These are phyloP conservation scores for Chondrilla cf. caribensis DNA, from an alignment of 37 sponge, comb jelly and placozoan species.

Conservation along the genomic window DNA sequence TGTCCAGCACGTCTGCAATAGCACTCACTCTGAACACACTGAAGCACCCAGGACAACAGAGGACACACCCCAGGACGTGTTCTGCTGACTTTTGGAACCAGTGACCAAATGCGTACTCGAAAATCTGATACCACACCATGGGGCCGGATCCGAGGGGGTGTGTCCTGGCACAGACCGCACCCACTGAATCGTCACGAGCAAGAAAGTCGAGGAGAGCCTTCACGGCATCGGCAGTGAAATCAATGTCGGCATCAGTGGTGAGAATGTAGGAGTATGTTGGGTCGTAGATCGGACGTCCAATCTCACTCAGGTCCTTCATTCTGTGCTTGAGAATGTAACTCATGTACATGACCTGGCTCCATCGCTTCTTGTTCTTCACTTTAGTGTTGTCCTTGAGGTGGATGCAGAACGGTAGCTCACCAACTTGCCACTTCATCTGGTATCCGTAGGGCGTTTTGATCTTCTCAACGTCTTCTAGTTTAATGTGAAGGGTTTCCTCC, in stretches of 20 bases:
- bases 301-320: slow-evolving; percentile 20
- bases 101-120: slow-evolving; percentile 87
- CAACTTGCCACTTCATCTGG: slow-evolving; percentile 49
- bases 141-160: slow-evolving; percentile 83
- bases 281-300: background rate
- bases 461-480: slow-evolving; percentile 35
- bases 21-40: slow-evolving; percentile 77
- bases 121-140: slow-evolving; percentile 88
- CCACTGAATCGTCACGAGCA: slow-evolving; percentile 63
- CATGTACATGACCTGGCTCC: slow-evolving; percentile 97
- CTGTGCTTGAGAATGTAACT: slow-evolving; percentile 71
- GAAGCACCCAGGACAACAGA: slow-evolving; percentile 93
- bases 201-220: slow-evolving; percentile 70
- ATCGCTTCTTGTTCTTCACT: slow-evolving; percentile 84
- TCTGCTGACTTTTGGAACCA: slow-evolving; percentile 86
- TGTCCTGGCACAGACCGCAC: slow-evolving; percentile 83
- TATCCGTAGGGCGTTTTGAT: slow-evolving; percentile 73
- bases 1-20: slow-evolving; percentile 53
- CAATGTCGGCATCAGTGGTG: slow-evolving; percentile 92
- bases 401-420: slow-evolving; percentile 54
- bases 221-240: slow-evolving; percentile 75
- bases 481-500: slow-evolving; percentile 56
- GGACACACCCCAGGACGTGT: slow-evolving; percentile 82
- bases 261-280: slow-evolving; percentile 76
- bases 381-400: slow-evolving; percentile 78